Percentiles rank a stretch among this genome's conserved stretches.
Conservation (phyloP, 53 echinoderm and acorn worm species). For the Actinopyga echinites region DNA sequence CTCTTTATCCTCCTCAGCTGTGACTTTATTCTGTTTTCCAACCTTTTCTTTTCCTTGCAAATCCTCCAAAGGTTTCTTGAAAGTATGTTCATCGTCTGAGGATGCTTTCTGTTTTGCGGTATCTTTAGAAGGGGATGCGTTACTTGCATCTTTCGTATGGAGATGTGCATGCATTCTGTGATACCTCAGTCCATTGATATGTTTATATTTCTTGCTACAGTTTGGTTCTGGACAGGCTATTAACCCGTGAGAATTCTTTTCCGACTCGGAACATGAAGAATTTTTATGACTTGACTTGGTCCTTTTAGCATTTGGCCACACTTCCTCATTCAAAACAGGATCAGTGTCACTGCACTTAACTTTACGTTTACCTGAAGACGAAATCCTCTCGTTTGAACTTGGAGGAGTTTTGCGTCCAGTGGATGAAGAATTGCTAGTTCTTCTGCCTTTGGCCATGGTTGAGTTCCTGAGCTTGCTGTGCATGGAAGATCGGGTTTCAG, state of each 20-base stretch:
- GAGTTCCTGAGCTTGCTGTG: constrained; percentile 99
- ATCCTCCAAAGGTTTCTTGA: constrained; percentile 52
- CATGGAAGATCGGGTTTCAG: constrained; percentile 94
- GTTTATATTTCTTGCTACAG: constrained; percentile 98
- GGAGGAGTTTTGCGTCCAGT: constrained; percentile 72
- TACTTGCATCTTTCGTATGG: constrained; percentile 42
- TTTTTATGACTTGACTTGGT: constrained; percentile 54
- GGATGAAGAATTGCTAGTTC: constrained; percentile 75
- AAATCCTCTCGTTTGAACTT: constrained; percentile 50
- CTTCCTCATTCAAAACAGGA: constrained; percentile 61
- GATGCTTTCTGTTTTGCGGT: constrained; percentile 5
- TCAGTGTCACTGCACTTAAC: constrained; percentile 67
- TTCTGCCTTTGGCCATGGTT: constrained; percentile 81
- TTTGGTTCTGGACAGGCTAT: constrained; percentile 97
- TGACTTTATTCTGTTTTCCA: constrained; percentile 43
- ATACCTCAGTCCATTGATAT: constrained; percentile 96
- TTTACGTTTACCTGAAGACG: constrained; percentile 74
- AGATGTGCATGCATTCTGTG: constrained; percentile 92
- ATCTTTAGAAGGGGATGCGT: constrained; percentile 37
- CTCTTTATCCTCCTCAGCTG: constrained; percentile 24
- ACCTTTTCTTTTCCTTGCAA: constrained; percentile 30
- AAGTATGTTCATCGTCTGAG: constrained; percentile 46
- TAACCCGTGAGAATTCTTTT: constrained; percentile 48
- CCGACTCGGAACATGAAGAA: constrained; percentile 53
- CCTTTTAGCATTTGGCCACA: constrained; percentile 57